Evolutionary conservation across 2,113 vertebrate genomes (phyloP).

Genomic region (Scalopus aquaticus): DNA sequence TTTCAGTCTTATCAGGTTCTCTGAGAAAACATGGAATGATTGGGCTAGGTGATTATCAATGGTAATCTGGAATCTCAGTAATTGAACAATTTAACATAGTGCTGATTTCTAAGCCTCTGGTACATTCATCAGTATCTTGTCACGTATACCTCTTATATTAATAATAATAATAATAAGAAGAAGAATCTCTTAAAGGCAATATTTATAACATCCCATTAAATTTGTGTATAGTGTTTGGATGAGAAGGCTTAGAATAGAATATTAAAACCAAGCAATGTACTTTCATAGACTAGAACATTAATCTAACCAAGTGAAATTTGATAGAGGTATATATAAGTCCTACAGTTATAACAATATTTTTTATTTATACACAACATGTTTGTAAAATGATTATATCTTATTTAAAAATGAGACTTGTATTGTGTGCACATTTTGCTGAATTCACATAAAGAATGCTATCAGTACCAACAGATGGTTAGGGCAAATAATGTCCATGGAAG

Average conservation of each 20-base stretch:
- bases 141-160: neutral
- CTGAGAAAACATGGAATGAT: neutral
- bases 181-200: neutral
- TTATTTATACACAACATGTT: neutral
- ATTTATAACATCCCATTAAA: neutral
- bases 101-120: neutral
- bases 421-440: neutral
- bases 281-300: neutral
- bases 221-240: neutral
- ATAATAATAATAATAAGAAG: neutral
- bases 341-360: neutral
- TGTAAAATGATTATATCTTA: conserved; percentile 6
- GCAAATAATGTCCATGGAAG: neutral
- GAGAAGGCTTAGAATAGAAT: neutral
- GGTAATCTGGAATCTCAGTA: neutral
- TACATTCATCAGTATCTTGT: neutral
- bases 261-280: neutral
- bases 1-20: neutral
- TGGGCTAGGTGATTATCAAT: neutral
- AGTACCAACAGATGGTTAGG: neutral
- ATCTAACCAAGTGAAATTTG: conserved; percentile 6
- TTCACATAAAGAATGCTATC: neutral
- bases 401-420: neutral
- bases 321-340: neutral
- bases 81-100: neutral